Percentiles rank a stretch among this genome's conserved stretches.
phyloP scores from a whole-genome alignment of 2,113 vertebrate genomes.

The Gambusia holbrooki region DNA sequence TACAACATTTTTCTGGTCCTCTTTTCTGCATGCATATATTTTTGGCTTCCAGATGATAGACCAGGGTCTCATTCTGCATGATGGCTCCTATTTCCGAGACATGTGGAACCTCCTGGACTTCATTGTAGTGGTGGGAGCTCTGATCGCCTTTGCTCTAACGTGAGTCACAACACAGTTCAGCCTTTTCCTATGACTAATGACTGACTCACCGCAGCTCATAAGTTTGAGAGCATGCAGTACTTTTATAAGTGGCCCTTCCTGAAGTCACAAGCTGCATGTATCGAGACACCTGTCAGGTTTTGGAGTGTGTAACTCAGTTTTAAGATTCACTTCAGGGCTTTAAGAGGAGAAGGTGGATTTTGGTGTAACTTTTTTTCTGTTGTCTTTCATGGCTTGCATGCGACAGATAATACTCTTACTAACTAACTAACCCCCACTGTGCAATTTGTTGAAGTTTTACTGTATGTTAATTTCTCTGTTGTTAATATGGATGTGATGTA shows the following conservation, averaged over 20 bases:
- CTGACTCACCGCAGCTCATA: conserved; percentile 67
- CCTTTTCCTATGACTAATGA: conserved; percentile 56
- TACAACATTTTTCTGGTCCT: not conserved
- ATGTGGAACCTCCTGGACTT: conserved; percentile 99
- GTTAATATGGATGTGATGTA: conserved; percentile 74
- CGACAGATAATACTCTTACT: conserved; percentile 19
- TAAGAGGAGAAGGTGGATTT: not conserved
- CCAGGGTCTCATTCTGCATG: conserved; percentile 96
- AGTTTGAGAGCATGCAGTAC: conserved; percentile 38
- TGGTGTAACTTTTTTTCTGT: conserved; percentile 30
- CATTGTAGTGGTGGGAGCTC: conserved; percentile 94
- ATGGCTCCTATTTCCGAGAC: conserved; percentile 96
- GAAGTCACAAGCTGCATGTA: conserved; percentile 13
- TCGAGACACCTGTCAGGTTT: conserved; percentile 4
- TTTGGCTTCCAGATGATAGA: conserved; percentile 91
- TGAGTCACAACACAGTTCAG: conserved; percentile 82
- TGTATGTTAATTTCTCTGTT: conserved; percentile 73
- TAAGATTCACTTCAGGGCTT: not conserved
- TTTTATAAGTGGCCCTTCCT: conserved; percentile 38
- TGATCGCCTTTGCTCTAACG: conserved; percentile 97
- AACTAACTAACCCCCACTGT: conserved; percentile 19
- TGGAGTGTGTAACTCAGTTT: conserved; percentile 7
- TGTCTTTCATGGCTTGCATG: conserved; percentile 15
- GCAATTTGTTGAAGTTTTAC: conserved; percentile 36
- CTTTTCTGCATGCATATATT: not conserved